Evolutionary conservation across 2,113 vertebrate genomes (phyloP).

Genomic region (Trichomycterus rosablanca): DNA sequence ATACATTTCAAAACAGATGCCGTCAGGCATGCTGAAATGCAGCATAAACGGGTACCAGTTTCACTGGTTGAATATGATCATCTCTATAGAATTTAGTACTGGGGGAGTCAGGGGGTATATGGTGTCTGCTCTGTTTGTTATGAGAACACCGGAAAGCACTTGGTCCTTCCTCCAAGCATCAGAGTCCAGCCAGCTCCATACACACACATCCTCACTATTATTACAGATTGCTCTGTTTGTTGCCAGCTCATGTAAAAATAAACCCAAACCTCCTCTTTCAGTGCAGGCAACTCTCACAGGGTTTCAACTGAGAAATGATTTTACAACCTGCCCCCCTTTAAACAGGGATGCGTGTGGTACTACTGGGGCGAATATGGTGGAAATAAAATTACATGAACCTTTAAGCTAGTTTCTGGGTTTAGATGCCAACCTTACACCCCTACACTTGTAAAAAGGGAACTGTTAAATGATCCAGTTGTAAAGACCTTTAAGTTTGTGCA

Average conservation of each 20-base stretch:
- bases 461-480: too few relatives aligned
- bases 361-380: too few relatives aligned
- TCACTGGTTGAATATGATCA: slow-evolving; percentile 14
- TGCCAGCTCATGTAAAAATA: slow-evolving; percentile 37
- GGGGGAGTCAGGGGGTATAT: too few relatives aligned
- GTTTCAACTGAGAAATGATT: not conserved
- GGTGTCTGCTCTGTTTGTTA: slow-evolving; percentile 27
- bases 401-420: too few relatives aligned
- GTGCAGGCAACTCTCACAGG: slow-evolving; percentile 12
- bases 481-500: too few relatives aligned
- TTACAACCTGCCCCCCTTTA: not conserved
- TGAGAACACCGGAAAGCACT: slow-evolving; percentile 25
- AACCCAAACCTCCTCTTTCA: slow-evolving; percentile 11
- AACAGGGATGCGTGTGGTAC: too few relatives aligned
- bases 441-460: too few relatives aligned
- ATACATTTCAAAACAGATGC: too few relatives aligned
- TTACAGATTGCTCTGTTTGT: slow-evolving; percentile 25
- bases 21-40: too few relatives aligned
- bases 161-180: slow-evolving; percentile 26
- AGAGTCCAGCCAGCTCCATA: slow-evolving; percentile 14
- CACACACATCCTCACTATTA: slow-evolving; percentile 34
- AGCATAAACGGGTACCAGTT: too few relatives aligned
- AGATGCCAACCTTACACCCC: too few relatives aligned
- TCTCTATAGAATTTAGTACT: slow-evolving; percentile 9
- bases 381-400: too few relatives aligned